These are phyloP conservation scores for Caenorhabditis virilis DNA, from an alignment of 2,888 invertebrate genomes.

Conservation along the genomic window DNA sequence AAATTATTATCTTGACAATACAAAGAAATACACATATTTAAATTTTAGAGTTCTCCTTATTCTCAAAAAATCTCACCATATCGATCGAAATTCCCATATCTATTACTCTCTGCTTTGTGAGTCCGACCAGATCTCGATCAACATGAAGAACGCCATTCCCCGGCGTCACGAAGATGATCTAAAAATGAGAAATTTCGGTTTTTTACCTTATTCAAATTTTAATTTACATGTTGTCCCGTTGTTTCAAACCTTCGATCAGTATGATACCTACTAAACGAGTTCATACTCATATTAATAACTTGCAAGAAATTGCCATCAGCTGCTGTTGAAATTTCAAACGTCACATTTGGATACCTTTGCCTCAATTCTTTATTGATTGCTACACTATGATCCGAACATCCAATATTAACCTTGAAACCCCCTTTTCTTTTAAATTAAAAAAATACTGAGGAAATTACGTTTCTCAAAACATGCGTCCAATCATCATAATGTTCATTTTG, in stretches of 20 bases:
- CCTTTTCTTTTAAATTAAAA: background rate
- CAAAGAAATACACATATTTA: background rate
- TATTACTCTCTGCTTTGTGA: slow-evolving; percentile 96
- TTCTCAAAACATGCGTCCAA: slow-evolving; percentile 80
- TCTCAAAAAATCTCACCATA: slow-evolving; percentile 73
- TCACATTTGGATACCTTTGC: slow-evolving; percentile 31
- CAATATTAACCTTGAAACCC: slow-evolving; percentile 44
- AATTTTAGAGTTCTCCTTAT: background rate
- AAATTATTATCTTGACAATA: no score
- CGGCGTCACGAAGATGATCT: slow-evolving; percentile 93
- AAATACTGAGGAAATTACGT: slow-evolving; percentile 5
- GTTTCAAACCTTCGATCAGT: slow-evolving; percentile 95
- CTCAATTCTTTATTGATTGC: slow-evolving; percentile 41
- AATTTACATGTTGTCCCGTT: slow-evolving; percentile 82
- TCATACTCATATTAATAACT: slow-evolving; percentile 76
- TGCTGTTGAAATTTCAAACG: slow-evolving; percentile 71
- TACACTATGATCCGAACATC: slow-evolving; percentile 41
- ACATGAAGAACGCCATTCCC: slow-evolving; percentile 99
- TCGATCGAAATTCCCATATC: slow-evolving; percentile 80
- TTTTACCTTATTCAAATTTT: background rate
- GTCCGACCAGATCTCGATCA: slow-evolving; percentile 91
- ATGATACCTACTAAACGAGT: slow-evolving; percentile 87
- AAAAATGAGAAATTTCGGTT: no score
- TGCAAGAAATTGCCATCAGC: slow-evolving; percentile 94
- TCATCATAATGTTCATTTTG: slow-evolving; percentile 98